Conservation (phyloP, 2,888 invertebrate species). For the Rhopalosiphum nymphaeae region DNA sequence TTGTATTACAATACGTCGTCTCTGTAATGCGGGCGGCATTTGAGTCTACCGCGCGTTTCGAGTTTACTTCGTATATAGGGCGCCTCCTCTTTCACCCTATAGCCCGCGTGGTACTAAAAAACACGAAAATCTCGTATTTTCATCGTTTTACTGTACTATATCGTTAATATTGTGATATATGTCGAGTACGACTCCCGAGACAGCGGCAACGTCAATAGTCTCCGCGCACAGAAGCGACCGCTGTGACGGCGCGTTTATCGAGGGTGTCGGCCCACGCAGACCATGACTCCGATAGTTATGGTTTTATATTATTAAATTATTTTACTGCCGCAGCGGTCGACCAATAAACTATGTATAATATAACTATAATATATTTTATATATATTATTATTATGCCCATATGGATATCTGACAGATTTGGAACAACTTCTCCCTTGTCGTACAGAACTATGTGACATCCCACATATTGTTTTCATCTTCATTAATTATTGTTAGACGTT, state of each 20-base stretch:
- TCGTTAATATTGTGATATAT: not conserved
- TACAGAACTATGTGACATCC: not conserved
- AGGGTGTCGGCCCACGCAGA: not conserved
- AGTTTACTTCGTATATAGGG: not conserved
- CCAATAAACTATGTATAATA: not conserved
- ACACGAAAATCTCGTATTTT: not conserved
- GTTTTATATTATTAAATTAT: not conserved
- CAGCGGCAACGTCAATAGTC: not conserved
- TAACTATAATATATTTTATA: not conserved
- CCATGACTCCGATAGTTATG: not conserved
- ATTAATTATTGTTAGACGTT: not conserved
- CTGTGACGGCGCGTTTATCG: conserved; percentile 9
- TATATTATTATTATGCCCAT: not conserved
- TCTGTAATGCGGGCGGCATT: not conserved
- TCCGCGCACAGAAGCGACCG: not conserved
- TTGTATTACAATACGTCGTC: not conserved
- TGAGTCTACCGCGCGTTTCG: conserved; percentile 3
- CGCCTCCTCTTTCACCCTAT: not conserved
- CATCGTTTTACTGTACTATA: not conserved
- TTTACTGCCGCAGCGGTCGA: not conserved
- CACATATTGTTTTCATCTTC: not conserved
- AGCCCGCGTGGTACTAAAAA: not conserved
- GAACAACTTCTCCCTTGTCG: not conserved
- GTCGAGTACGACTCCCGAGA: not conserved
- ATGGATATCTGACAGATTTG: not conserved